These are phyloP conservation scores for Odobenus rosmarus DNA, from an alignment of 2,113 vertebrate genomes.

Conservation along the genomic window DNA sequence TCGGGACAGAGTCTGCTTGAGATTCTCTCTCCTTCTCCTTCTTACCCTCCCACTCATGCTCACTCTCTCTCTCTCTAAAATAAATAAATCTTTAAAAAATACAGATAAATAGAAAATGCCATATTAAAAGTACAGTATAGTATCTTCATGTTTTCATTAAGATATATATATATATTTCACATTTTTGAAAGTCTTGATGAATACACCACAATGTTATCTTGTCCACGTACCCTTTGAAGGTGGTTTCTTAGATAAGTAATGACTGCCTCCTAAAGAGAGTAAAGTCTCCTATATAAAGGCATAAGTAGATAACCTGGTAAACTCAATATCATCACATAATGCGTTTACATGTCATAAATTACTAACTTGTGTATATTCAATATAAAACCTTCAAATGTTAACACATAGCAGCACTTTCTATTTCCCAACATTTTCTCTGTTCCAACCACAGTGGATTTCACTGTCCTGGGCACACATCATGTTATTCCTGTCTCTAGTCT, in stretches of 20 bases:
- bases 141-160: neutral
- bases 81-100: neutral
- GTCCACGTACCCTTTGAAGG: neutral
- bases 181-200: neutral
- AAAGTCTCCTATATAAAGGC: neutral
- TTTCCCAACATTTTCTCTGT: neutral
- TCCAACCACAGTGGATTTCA: neutral
- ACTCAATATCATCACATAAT: neutral
- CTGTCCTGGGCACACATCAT: neutral
- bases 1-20: too few species aligned
- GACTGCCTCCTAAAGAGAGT: neutral
- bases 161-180: neutral
- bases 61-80: neutral
- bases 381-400: constrained; percentile 24
- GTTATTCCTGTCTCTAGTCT: neutral
- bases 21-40: neutral
- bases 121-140: neutral
- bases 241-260: neutral
- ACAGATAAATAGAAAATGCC: neutral
- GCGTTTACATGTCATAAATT: constrained; percentile 3
- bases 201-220: neutral
- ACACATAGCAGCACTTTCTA: neutral
- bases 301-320: neutral
- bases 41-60: neutral
- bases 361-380: neutral